Base-by-base conservation (phyloP, 2,113 vertebrate species). In the Phylloscopus trochilus region DNA sequence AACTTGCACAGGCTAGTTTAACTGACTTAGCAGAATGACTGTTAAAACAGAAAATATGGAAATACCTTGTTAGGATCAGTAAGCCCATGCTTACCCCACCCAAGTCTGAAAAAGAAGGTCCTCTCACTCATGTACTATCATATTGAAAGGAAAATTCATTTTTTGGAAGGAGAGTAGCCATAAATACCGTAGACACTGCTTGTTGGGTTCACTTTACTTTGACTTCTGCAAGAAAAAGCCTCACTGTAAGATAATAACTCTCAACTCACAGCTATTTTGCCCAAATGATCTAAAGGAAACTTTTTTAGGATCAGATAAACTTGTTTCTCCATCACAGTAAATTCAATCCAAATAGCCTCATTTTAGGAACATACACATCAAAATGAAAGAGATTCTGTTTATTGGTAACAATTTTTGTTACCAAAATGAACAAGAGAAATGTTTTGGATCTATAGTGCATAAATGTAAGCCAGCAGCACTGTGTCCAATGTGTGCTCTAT, bases 1-100 rank as follows among this genome's bases (percentile, higher is more conserved):
- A 58, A 79, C 66, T 76, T 83, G 91, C 74, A 85, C 43, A 30
- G 78, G 58, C 75, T 69, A 62, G 87, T 80, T 92, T 72, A 69
- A 76, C 37, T 23, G 49, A 95, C 53, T 53, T 78, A 95, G 49
- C n/a, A 79, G 20, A 89, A 83, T 12, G 31, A 46, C 24, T 89
- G 24, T 30, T 41, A 43, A 58, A 55, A 69, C 9, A 83, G 60
- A 74, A 85, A 26, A 84, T 19, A 74, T 12, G 24, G 26, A 75
- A 78, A 39, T 11, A 78, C 0, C 24, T 82, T 28, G 15, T n/a
- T 5, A 60, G 12, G 22, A 78, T 35, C 37, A 81, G n/a, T 33
- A 63, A 87, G 53, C 22, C 19, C 18, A 27, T 39, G 19, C 30
- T 31, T 43, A 52, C 8, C 31, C 2, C 37, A 31, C 8, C 15